Percentiles rank a stretch among this genome's conserved stretches.
phyloP scores from a whole-genome alignment of 2,113 vertebrate genomes.

The Agelaius tricolor region DNA sequence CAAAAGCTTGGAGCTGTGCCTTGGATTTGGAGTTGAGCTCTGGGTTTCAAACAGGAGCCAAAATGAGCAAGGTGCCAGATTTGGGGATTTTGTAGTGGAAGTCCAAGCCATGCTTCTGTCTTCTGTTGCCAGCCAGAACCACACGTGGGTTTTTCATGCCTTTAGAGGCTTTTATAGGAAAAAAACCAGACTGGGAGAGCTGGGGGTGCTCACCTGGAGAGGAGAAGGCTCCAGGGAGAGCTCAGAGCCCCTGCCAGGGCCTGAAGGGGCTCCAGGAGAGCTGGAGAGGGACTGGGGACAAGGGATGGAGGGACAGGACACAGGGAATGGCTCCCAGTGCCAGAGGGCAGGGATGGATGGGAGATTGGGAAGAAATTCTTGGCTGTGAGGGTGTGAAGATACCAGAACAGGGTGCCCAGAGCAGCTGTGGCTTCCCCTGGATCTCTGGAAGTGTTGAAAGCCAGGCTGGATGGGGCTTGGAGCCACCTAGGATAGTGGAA shows the following conservation, averaged over 20 bases:
- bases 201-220: neutral
- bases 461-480: fast-evolving
- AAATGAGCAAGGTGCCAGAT: neutral
- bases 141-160: fast-evolving
- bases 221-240: neutral
- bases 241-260: neutral
- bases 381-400: fast-evolving
- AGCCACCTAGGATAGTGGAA: fast-evolving
- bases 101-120: neutral
- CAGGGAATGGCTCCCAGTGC: neutral
- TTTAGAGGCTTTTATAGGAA: neutral
- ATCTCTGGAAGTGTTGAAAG: neutral
- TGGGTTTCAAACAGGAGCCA: neutral
- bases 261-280: neutral
- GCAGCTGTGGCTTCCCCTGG: neutral
- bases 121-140: neutral
- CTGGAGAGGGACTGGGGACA: neutral
- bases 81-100: neutral
- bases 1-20: neutral
- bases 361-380: fast-evolving
- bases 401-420: neutral
- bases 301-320: fast-evolving
- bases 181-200: neutral
- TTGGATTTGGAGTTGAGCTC: neutral
- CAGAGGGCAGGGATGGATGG: neutral